Conservation (phyloP, 2,797 vertebrate genomes). For the Carduelis carduelis region DNA sequence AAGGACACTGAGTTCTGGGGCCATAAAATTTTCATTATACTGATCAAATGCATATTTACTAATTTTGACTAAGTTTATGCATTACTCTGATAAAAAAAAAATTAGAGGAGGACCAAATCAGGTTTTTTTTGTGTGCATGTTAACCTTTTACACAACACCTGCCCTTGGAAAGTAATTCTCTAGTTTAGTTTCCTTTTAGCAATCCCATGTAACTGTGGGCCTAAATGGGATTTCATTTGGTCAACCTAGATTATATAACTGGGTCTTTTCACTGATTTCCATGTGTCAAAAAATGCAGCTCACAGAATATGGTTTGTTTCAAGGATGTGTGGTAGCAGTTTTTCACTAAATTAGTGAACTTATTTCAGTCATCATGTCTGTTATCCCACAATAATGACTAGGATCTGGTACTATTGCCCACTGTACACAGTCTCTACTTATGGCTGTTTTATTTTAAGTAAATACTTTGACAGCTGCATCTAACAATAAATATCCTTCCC, state of each 20-base stretch:
- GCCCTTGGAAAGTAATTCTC: not conserved
- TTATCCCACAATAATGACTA: not conserved
- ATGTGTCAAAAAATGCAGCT: not conserved
- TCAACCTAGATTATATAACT: not conserved
- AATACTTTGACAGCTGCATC: not conserved
- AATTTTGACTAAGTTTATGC: not conserved
- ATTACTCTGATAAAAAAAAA: not conserved
- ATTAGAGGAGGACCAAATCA: not conserved
- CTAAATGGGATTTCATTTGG: not conserved
- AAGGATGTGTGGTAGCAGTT: not conserved
- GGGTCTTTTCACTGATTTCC: not conserved
- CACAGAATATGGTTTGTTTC: not conserved
- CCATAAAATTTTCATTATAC: not conserved
- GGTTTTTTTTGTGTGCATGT: accelerated
- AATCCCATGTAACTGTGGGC: not conserved
- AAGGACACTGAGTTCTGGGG: not conserved
- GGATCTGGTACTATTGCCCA: not conserved
- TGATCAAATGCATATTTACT: not conserved
- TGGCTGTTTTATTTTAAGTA: not conserved
- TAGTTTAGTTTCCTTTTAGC: not conserved
- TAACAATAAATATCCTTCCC: not conserved
- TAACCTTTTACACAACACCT: not conserved
- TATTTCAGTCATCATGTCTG: not conserved
- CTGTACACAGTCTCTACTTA: not conserved
- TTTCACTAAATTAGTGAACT: not conserved